Percentiles rank a stretch among this genome's conserved stretches.
Evolutionary conservation across 2,797 vertebrate species (phyloP).

Genomic region (Octomys mimax): DNA sequence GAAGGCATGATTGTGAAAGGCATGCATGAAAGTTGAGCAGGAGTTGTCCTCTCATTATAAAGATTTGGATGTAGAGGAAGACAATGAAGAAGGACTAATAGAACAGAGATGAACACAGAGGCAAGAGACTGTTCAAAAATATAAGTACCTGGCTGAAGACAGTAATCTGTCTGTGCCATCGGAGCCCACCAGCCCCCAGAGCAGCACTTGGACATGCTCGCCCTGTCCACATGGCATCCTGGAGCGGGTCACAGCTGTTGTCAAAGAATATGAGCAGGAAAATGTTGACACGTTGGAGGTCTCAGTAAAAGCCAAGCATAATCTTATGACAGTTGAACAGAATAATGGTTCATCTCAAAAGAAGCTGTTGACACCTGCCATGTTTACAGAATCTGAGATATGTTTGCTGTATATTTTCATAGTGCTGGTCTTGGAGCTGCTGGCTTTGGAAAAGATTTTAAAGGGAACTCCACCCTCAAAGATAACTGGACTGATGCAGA

Average conservation of each 20-base stretch:
- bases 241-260: constrained; percentile 97
- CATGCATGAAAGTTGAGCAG: constrained; percentile 98
- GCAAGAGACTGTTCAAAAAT: constrained; percentile 98
- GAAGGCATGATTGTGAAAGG: constrained; percentile 90
- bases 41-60: constrained; percentile 97
- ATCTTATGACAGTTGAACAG: constrained; percentile 96
- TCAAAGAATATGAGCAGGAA: constrained; percentile 98
- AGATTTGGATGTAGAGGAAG: constrained; percentile 98
- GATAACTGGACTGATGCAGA: constrained; percentile 99
- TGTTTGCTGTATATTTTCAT: constrained; percentile 99
- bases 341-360: constrained; percentile 97
- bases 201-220: constrained; percentile 96
- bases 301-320: constrained; percentile 98
- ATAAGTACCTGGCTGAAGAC: constrained; percentile 94
- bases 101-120: constrained; percentile 96
- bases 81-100: constrained; percentile 98
- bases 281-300: constrained; percentile 98
- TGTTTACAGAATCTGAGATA: constrained; percentile 99
- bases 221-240: constrained; percentile 98
- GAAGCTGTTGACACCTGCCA: constrained; percentile 96
- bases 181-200: constrained; percentile 98
- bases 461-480: constrained; percentile 99
- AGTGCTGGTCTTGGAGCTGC: constrained; percentile 97
- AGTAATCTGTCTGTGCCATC: constrained; percentile 95
- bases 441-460: constrained; percentile 98